Evolutionary conservation across 2,888 invertebrate species (phyloP).

Genomic region (Torymus auratus): DNA sequence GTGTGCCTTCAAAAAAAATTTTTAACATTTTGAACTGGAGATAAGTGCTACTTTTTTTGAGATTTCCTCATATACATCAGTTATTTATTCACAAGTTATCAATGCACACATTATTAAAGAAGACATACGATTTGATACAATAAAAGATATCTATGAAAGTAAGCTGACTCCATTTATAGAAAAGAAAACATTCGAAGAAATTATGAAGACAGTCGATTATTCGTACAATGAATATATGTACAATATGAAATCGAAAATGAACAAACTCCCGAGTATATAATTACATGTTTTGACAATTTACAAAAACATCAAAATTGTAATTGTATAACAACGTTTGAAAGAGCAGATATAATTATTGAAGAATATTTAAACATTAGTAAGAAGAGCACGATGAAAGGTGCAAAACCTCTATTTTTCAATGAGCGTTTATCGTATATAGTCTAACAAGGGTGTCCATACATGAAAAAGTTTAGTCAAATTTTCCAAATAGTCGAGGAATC

Average conservation of each 20-base stretch:
- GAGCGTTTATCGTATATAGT: neutral
- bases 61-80: neutral
- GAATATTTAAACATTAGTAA: neutral
- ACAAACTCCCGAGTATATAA: neutral
- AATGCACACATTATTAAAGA: neutral
- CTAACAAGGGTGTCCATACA: neutral
- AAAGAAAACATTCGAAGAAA: neutral
- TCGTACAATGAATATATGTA: neutral
- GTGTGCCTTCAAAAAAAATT: too few relatives aligned
- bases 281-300: neutral
- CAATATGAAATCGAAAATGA: neutral
- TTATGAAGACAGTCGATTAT: neutral
- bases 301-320: neutral
- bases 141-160: neutral
- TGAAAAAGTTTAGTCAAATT: neutral
- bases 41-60: too few relatives aligned
- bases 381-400: neutral
- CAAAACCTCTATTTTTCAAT: neutral
- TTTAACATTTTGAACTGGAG: too few relatives aligned
- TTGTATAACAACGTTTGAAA: neutral
- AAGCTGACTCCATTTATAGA: neutral
- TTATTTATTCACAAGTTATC: neutral
- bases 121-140: neutral
- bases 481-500: neutral
- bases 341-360: neutral